A percentile compares a stretch with the other conserved stretches of the same genome.
Conservation (phyloP, 2,797 vertebrate genomes). For the Syncerus caffer region DNA sequence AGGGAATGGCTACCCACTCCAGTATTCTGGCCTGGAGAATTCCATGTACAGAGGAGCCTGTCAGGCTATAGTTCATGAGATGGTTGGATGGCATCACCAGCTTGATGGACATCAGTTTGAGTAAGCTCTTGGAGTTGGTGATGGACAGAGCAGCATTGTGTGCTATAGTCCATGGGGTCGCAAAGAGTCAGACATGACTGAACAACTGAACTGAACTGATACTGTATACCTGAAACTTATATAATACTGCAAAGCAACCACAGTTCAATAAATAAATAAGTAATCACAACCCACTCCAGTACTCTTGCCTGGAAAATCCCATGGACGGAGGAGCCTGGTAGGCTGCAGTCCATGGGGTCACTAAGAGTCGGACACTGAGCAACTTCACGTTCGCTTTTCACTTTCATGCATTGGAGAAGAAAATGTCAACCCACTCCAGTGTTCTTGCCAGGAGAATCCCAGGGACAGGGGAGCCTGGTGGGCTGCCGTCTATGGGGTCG, state of each 20-base stretch:
- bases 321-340: too few relatives aligned
- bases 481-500: too few relatives aligned
- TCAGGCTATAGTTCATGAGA: background rate
- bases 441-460: too few relatives aligned
- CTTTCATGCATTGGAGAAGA: too few relatives aligned
- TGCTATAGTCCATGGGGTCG: background rate
- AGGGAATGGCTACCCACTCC: background rate
- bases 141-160: background rate
- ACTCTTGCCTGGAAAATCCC: too few relatives aligned
- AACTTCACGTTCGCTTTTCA: too few relatives aligned
- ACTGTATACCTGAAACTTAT: background rate
- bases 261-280: background rate
- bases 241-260: background rate
- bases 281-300: too few relatives aligned
- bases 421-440: too few relatives aligned
- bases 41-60: background rate
- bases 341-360: too few relatives aligned
- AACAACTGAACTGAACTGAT: background rate
- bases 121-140: background rate
- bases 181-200: background rate
- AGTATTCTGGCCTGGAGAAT: background rate
- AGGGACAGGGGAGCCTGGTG: fast-evolving
- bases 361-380: too few relatives aligned
- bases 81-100: background rate
- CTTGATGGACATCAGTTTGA: background rate